phyloP scores from a whole-genome alignment of 2,888 invertebrate species.

The Mylabris sibirica region DNA sequence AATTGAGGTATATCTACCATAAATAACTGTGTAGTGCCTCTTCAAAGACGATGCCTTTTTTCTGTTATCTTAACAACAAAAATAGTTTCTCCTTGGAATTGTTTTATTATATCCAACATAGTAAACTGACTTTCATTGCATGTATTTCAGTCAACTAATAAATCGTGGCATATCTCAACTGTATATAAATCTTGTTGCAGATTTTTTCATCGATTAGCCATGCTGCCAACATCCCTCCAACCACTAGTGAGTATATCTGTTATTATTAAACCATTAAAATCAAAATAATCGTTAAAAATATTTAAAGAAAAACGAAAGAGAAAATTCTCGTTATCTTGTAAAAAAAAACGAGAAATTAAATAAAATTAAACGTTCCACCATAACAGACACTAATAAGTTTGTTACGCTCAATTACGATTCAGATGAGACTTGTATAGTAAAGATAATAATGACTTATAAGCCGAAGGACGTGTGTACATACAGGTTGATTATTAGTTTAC shows the following conservation, averaged over 20 bases:
- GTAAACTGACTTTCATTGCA: conserved; percentile 9
- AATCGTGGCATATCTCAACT: background rate
- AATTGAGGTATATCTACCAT: background rate
- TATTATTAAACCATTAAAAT: background rate
- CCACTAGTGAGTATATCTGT: conserved; percentile 43
- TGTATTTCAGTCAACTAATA: background rate
- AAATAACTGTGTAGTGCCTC: too few relatives aligned
- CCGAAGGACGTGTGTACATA: conserved; percentile 24
- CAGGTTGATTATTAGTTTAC: conserved; percentile 23
- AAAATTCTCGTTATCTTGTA: too few relatives aligned
- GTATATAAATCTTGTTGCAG: conserved; percentile 38
- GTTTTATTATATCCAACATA: background rate
- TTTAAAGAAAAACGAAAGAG: too few relatives aligned
- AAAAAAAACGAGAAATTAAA: background rate
- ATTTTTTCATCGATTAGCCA: conserved; percentile 43
- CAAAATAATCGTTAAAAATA: too few relatives aligned
- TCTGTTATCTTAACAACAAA: background rate
- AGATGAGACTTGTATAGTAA: background rate
- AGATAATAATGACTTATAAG: conserved; percentile 17
- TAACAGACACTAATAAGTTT: conserved; percentile 12
- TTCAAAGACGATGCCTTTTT: background rate
- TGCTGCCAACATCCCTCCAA: conserved; percentile 52
- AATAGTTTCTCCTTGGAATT: background rate
- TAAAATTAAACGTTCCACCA: background rate
- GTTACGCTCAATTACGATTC: conserved; percentile 9